Conservation (phyloP, 2,797 vertebrate species). For the Mareca penelope region DNA sequence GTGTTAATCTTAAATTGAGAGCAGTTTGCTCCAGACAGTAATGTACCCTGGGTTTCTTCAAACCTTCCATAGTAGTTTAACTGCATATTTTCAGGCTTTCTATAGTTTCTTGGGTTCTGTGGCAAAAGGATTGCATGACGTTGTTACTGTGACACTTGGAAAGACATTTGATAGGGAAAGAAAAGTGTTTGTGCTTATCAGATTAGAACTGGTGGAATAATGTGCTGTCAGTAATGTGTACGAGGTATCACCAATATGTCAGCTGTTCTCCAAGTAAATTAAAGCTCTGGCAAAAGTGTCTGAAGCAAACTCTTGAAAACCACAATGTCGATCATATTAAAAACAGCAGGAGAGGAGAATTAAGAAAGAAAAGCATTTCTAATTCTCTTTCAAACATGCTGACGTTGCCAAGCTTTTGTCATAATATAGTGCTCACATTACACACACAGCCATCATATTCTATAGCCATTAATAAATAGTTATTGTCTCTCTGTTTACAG, state of each 20-base stretch:
- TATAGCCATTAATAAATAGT: slow-evolving; percentile 76
- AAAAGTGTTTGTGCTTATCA: slow-evolving; percentile 65
- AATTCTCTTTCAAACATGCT: slow-evolving; percentile 80
- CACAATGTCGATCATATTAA: slow-evolving; percentile 82
- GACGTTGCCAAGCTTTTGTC: slow-evolving; percentile 81
- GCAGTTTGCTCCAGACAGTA: slow-evolving; percentile 33
- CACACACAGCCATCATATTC: slow-evolving; percentile 74
- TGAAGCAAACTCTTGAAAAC: slow-evolving; percentile 77
- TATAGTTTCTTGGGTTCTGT: slow-evolving; percentile 9
- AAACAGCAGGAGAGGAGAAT: slow-evolving; percentile 82
- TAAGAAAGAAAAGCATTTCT: slow-evolving; percentile 84
- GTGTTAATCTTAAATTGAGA: slow-evolving; percentile 41
- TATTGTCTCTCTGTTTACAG: slow-evolving; percentile 75
- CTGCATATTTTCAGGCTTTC: slow-evolving; percentile 4
- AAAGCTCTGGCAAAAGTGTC: slow-evolving; percentile 76
- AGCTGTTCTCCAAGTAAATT: slow-evolving; percentile 79
- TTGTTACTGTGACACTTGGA: slow-evolving; percentile 48
- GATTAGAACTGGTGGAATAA: slow-evolving; percentile 52
- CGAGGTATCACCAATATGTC: slow-evolving; percentile 65
- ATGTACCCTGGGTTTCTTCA: slow-evolving; percentile 7
- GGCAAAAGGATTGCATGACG: slow-evolving; percentile 43
- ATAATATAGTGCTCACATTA: slow-evolving; percentile 76
- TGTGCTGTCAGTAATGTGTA: slow-evolving; percentile 41
- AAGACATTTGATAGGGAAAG: slow-evolving; percentile 27
- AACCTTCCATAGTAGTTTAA: background rate